Evolutionary conservation across 2,888 invertebrate genomes (phyloP).

Genomic region (Melieria picta): DNA sequence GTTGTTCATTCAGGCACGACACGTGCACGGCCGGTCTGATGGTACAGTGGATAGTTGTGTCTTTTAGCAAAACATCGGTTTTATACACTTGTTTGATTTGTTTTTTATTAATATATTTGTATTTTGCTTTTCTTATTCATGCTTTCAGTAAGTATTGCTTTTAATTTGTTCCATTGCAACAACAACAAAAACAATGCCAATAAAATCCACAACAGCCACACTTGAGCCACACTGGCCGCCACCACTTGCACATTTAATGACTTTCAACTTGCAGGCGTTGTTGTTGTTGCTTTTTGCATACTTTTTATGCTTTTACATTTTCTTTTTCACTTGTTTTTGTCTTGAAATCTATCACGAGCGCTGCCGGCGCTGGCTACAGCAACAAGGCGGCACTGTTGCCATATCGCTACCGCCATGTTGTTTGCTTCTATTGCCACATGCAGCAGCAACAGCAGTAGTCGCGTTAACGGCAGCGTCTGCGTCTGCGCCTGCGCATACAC

Average conservation of each 20-base stretch:
- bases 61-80: too few species aligned
- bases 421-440: neutral
- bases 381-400: too few species aligned
- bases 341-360: neutral
- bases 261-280: conserved; percentile 23
- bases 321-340: conserved; percentile 4
- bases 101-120: too few species aligned
- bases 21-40: too few species aligned
- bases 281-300: conserved; percentile 10
- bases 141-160: neutral
- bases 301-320: conserved; percentile 1
- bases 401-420: neutral
- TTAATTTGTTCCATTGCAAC: neutral
- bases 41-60: too few species aligned
- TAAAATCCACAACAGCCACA: too few species aligned
- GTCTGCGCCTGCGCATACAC: conserved; percentile 11
- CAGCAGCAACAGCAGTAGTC: neutral
- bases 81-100: too few species aligned
- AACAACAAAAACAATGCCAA: neutral
- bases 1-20: too few species aligned
- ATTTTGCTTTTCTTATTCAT: too few species aligned
- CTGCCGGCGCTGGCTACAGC: neutral
- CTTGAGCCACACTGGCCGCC: conserved; percentile 3
- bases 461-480: neutral
- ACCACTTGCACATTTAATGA: conserved; percentile 29